Conservation (phyloP, 1,140 invertebrate species). For the Leptopilina clavipes region DNA sequence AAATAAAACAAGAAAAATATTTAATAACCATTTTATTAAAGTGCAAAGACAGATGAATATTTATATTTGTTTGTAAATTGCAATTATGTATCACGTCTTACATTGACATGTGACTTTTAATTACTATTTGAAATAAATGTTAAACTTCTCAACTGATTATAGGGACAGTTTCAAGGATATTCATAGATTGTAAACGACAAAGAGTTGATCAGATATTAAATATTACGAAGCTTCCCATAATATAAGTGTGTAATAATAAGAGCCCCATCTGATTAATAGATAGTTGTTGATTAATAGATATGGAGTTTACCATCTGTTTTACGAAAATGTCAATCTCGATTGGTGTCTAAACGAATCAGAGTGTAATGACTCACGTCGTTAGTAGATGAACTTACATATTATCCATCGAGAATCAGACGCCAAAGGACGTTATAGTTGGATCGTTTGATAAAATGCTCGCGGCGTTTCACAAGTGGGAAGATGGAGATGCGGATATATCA, state of each 20-base stretch:
- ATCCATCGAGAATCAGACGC: slow-evolving; percentile 25
- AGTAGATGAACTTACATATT: slow-evolving; percentile 8
- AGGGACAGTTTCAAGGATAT: slow-evolving; percentile 24
- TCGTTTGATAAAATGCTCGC: slow-evolving; percentile 40
- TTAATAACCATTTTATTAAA: too few species aligned
- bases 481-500: slow-evolving; percentile 46
- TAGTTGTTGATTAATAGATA: slow-evolving; percentile 16
- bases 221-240: slow-evolving; percentile 3
- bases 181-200: slow-evolving; percentile 24
- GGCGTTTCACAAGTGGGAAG: slow-evolving; percentile 44
- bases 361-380: slow-evolving; percentile 29
- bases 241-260: slow-evolving; percentile 24
- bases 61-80: too few species aligned
- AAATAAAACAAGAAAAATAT: too few species aligned
- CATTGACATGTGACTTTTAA: not conserved
- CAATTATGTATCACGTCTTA: not conserved
- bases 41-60: too few species aligned
- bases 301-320: slow-evolving; percentile 38
- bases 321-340: slow-evolving; percentile 43
- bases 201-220: slow-evolving; percentile 15
- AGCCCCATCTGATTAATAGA: slow-evolving; percentile 36
- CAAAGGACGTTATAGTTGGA: slow-evolving; percentile 31
- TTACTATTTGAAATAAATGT: slow-evolving; percentile 8
- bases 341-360: slow-evolving; percentile 25
- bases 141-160: slow-evolving; percentile 5